Evolutionary conservation across 2,888 invertebrate species (phyloP), one percentile per base, ranked within the genome.

Genomic region (Clistopyga incitator): DNA sequence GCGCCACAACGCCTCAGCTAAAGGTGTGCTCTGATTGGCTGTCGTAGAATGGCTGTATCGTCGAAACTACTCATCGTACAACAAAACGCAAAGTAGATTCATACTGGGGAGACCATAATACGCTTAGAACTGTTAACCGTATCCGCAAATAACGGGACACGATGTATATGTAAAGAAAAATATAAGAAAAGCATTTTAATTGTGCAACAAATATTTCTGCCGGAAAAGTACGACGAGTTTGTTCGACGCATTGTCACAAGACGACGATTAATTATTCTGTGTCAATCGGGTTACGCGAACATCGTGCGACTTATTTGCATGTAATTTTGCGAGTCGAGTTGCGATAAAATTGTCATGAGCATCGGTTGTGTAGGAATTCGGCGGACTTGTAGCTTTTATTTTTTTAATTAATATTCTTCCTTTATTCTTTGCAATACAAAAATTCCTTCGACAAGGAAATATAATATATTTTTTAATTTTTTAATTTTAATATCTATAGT

Each of bases 341-440:
- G 3, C 59, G n/a, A 25, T 3, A 61, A 61, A 23, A 13, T 13
- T 6, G 25, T 6, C 29, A 13, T 34, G 34, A 15, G 25, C 8
- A 29, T 34, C n/a, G 34, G 34, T 34, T n/a, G 18, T 34, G 6
- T 29, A 29, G 8, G n/a, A 61, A n/a, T 61, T 61, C 34, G 61
- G 52, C 34, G 70, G 54, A 52, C 29, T 68, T 50, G 18, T 18
- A 34, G 18, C 70, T 18, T 20, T 29, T 4, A 29, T 29, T 29
- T 6, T 42, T 54, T 79, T 50, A 61, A 77, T 50, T 72, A 70
- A 64, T 65, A 20, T 67, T 67, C 54, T 54, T 47, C 6, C 6
- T 74, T 75, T 75, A 34, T 74, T 61, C 29, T 80, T 74, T 71
- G 45, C 67, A 65, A 72, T 78, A 76, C 78, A 82, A 80, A 82